phyloP scores from a whole-genome alignment of 2,888 invertebrate species.

The Nomada fucata region DNA sequence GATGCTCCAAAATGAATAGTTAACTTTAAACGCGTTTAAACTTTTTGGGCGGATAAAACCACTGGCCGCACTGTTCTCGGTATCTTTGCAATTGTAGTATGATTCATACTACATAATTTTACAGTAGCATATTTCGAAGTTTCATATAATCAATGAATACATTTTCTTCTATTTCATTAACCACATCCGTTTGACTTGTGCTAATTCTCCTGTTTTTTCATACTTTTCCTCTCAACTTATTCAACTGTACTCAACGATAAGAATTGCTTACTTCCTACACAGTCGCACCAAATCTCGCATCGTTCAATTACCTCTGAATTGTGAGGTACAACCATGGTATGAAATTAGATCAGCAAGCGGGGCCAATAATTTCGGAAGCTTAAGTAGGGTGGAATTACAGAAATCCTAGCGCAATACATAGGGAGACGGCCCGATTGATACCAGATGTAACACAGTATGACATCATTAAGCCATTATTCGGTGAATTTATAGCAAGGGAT shows the following conservation, averaged over 20 bases:
- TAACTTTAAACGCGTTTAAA: not conserved
- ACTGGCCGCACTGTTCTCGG: too few relatives aligned
- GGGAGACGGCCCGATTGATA: conserved; percentile 35
- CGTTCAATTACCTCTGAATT: conserved; percentile 44
- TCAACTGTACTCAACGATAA: too few relatives aligned
- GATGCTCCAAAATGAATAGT: not conserved
- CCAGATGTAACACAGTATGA: conserved; percentile 51
- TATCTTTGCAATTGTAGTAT: too few relatives aligned
- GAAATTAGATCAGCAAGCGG: conserved; percentile 60
- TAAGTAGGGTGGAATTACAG: conserved; percentile 24
- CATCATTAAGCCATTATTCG: conserved; percentile 56
- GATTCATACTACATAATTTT: too few relatives aligned
- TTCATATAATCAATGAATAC: too few relatives aligned
- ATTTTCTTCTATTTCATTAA: too few relatives aligned
- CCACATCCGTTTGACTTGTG: too few relatives aligned
- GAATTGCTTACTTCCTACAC: too few relatives aligned
- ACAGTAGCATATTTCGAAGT: too few relatives aligned
- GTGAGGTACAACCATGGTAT: conserved; percentile 49
- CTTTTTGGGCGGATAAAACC: not conserved
- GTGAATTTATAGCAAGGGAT: conserved; percentile 32
- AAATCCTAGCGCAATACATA: conserved; percentile 40
- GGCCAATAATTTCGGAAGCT: conserved; percentile 55
- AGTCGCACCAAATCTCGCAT: too few relatives aligned
- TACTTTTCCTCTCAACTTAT: too few relatives aligned
- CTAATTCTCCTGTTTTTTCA: too few relatives aligned